Conservation (phyloP, 2,113 vertebrate species). For the Bucco capensis region DNA sequence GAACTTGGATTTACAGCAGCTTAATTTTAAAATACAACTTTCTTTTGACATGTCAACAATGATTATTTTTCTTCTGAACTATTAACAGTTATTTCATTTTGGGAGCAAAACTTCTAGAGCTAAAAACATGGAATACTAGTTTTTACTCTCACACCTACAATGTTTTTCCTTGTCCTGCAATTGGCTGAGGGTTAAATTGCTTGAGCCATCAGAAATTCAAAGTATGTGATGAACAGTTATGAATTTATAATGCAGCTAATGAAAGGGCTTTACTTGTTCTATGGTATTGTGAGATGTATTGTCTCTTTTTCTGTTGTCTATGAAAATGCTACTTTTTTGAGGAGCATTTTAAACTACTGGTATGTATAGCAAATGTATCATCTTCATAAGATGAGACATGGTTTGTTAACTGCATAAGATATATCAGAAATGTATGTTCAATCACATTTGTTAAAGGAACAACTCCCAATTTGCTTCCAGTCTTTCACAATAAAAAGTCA, state of each 20-base stretch:
- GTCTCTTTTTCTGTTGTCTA: slow-evolving; percentile 62
- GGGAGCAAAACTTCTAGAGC: slow-evolving; percentile 54
- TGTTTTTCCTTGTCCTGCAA: slow-evolving; percentile 26
- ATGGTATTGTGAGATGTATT: slow-evolving; percentile 40
- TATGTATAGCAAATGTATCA: slow-evolving; percentile 54
- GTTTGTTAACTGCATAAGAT: slow-evolving; percentile 50
- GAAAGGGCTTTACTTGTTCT: slow-evolving; percentile 68
- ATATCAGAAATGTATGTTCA: slow-evolving; percentile 52
- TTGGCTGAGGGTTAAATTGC: slow-evolving; percentile 42
- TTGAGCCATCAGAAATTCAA: slow-evolving; percentile 53
- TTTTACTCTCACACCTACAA: neutral
- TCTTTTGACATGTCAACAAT: slow-evolving; percentile 42
- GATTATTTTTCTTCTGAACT: slow-evolving; percentile 23
- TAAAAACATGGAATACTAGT: slow-evolving; percentile 22
- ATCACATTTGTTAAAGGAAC: slow-evolving; percentile 29
- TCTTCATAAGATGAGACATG: slow-evolving; percentile 73
- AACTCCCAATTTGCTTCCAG: slow-evolving; percentile 47
- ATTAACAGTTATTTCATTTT: slow-evolving; percentile 9
- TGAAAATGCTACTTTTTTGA: slow-evolving; percentile 51
- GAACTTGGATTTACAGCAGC: slow-evolving; percentile 30
- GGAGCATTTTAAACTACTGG: slow-evolving; percentile 60
- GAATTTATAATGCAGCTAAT: slow-evolving; percentile 59
- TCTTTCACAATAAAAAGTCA: slow-evolving; percentile 43
- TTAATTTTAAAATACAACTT: slow-evolving; percentile 56
- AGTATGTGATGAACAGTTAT: slow-evolving; percentile 46